These are phyloP conservation scores for Pterocles gutturalis DNA, from an alignment of 2,113 vertebrate genomes.

Conservation along the genomic window DNA sequence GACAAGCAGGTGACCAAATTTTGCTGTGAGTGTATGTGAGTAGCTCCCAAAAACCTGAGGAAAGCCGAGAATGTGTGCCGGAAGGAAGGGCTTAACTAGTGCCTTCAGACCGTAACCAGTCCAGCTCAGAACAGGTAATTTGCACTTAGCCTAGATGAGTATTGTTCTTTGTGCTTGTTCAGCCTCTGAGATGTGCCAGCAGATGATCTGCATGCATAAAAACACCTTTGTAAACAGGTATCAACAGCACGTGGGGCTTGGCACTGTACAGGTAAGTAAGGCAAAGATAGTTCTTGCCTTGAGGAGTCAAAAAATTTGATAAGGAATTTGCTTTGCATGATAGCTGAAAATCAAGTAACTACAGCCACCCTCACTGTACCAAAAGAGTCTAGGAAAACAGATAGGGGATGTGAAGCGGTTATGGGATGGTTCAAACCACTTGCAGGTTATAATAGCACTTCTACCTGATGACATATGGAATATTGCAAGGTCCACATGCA, in stretches of 20 bases:
- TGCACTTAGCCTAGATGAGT: background rate
- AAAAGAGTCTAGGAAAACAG: background rate
- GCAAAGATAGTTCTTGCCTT: background rate
- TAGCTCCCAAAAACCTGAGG: background rate
- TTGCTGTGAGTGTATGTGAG: background rate
- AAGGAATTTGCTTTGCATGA: background rate
- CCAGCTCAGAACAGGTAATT: background rate
- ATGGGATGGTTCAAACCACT: background rate
- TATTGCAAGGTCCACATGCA: accelerated
- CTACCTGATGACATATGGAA: background rate
- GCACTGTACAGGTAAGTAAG: background rate
- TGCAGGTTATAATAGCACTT: background rate
- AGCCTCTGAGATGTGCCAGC: background rate
- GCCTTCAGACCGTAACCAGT: background rate
- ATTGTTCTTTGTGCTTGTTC: background rate
- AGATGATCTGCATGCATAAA: background rate
- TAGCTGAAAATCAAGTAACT: background rate
- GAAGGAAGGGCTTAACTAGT: background rate
- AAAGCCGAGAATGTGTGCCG: background rate
- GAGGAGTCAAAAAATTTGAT: background rate
- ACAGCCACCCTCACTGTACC: background rate
- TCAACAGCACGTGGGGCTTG: accelerated
- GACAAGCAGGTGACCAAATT: background rate
- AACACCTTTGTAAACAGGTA: background rate
- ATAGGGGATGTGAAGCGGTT: background rate